Base-by-base conservation (phyloP, 2,888 invertebrate genomes). In the Isotomurus palustris region DNA sequence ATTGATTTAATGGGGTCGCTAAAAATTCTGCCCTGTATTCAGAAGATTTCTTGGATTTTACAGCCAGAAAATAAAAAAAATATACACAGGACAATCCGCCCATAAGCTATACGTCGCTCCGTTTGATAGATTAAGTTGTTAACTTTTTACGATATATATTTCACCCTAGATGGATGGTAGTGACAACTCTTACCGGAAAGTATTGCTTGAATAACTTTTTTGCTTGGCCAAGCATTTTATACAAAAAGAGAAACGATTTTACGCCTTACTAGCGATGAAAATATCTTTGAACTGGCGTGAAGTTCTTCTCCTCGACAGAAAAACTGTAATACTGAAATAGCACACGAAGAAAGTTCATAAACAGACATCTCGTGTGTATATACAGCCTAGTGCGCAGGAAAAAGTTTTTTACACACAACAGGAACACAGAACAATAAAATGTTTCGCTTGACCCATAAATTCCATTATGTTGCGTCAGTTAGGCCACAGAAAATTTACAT, bases 191-290 rank as follows among this genome's bases (percentile, higher is more conserved):
- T 28, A 47, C 47, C 47, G 47, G 47, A 47, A 47, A 47, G 28
- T 28, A 47, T 28, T 47, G 47, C 22, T 47, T 47, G 47, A 47
- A 47, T 12, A 47, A 28, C 27, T 24, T 47, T 47, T 47, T 47
- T 17, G 47, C 47, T 28, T 47, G 47, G 47, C 19, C 19, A 25
- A 47, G 24, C 47, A 47, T 47, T 25, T 6, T 47, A 14, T 40
- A 10, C 6, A 32, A 10, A 10, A 32, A 14, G 17, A 38, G n/a
- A 19, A 38, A 38, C 5, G 5, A 38, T 19, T 14, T 17, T 4
- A 14, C 38, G 38, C 4, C 5, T 14, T 38, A 5, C 4, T 19
- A 8, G 38, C 14, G 38, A 19, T 8, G 17, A 14, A 14, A 38
- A 38, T 38, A 14, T 5, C 19, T 38, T 19, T 38, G 38, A 38